These are phyloP conservation scores for Corythaeola cristata DNA, from an alignment of 2,113 vertebrate genomes.

Conservation along the genomic window DNA sequence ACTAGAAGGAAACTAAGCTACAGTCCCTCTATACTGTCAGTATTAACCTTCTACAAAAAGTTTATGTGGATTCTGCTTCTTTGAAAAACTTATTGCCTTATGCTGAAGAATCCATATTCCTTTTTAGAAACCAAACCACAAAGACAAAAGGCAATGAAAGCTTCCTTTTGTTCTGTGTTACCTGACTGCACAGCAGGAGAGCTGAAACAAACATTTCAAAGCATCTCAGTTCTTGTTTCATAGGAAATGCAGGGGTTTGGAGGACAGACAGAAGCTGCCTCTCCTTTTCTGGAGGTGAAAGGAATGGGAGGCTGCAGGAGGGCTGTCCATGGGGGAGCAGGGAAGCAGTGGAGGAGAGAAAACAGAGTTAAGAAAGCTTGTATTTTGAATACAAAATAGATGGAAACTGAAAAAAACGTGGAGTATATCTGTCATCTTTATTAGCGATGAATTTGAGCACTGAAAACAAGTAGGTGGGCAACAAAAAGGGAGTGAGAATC, in stretches of 20 bases:
- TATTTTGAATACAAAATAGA: not conserved
- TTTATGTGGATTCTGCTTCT: not conserved
- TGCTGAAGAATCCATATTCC: not conserved
- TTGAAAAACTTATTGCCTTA: slow-evolving; percentile 3
- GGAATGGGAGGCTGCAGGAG: slow-evolving; percentile 6
- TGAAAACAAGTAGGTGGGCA: not conserved
- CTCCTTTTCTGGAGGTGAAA: slow-evolving; percentile 15
- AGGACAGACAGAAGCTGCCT: slow-evolving; percentile 4
- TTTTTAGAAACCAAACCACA: slow-evolving; percentile 11
- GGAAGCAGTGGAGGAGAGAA: not conserved
- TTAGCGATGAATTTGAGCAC: not conserved
- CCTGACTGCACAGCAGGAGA: slow-evolving; percentile 25
- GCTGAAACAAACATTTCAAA: slow-evolving; percentile 36
- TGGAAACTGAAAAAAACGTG: not conserved
- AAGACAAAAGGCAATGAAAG: slow-evolving; percentile 23
- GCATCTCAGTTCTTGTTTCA: not conserved
- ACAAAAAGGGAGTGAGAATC: not conserved
- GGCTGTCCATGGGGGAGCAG: not conserved
- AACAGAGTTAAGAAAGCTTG: not conserved
- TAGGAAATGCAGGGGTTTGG: not conserved
- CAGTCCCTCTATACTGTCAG: not conserved
- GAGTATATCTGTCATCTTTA: not conserved
- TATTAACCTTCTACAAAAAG: not conserved
- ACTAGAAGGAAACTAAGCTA: not conserved
- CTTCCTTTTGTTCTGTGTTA: slow-evolving; percentile 29